phyloP scores from a whole-genome alignment of 2,888 invertebrate species.

The Furcula furcula region DNA sequence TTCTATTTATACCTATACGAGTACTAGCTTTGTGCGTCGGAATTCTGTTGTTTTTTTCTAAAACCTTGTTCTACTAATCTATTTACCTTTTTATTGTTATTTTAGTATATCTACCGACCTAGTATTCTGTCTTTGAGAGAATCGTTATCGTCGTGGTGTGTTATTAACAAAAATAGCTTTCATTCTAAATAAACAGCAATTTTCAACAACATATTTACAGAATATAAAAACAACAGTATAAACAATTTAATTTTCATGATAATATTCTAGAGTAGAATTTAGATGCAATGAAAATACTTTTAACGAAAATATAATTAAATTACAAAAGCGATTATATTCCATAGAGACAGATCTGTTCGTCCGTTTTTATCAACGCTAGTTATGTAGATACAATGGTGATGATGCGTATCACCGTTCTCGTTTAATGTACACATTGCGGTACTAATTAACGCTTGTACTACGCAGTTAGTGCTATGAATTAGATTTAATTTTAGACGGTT shows the following conservation, averaged over 20 bases:
- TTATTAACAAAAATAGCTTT: background rate
- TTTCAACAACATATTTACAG: too few relatives aligned
- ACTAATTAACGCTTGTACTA: constrained; percentile 31
- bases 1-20: constrained; percentile 37
- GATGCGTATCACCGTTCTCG: constrained; percentile 32
- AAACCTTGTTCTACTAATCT: background rate
- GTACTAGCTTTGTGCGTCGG: constrained; percentile 20
- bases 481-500: constrained; percentile 29
- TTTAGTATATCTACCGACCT: background rate
- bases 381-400: too few relatives aligned
- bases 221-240: too few relatives aligned
- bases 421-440: constrained; percentile 35
- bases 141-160: background rate
- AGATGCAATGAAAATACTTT: too few relatives aligned
- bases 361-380: too few relatives aligned
- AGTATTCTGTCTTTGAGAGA: background rate
- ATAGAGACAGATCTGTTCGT: too few relatives aligned
- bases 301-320: too few relatives aligned
- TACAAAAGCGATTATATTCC: too few relatives aligned
- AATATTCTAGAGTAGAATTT: too few relatives aligned
- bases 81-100: background rate
- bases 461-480: constrained; percentile 21
- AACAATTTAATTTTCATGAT: too few relatives aligned
- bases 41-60: constrained; percentile 5
- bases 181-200: too few relatives aligned